Percentiles rank a stretch among this genome's conserved stretches.
Conservation (phyloP, 2,888 invertebrate genomes). For the Lucinisca nassula region DNA sequence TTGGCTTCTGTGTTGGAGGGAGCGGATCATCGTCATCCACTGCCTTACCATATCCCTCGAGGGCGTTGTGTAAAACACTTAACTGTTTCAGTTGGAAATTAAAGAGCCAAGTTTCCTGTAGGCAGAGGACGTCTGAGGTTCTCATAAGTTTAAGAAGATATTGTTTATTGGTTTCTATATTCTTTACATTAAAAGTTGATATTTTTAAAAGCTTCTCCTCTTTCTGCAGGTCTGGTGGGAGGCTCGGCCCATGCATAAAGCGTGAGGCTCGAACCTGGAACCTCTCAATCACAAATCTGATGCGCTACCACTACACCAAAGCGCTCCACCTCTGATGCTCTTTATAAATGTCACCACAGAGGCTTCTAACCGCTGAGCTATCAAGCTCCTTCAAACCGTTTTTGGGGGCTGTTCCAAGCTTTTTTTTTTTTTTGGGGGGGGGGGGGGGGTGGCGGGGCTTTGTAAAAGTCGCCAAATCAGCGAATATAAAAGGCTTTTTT, state of each 20-base stretch:
- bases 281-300: too few relatives aligned
- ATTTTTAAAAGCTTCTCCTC: conserved; percentile 4
- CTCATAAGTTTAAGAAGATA: neutral
- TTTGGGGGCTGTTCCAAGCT: too few relatives aligned
- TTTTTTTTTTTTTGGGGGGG: too few relatives aligned
- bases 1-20: neutral
- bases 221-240: neutral
- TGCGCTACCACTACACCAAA: too few relatives aligned
- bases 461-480: too few relatives aligned
- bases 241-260: conserved; percentile 1
- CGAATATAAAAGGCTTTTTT: too few relatives aligned
- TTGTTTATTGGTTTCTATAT: neutral
- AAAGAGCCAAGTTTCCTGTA: neutral
- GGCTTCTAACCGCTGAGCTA: too few relatives aligned
- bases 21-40: neutral
- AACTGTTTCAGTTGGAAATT: neutral
- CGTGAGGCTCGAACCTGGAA: too few relatives aligned
- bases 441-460: too few relatives aligned
- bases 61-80: neutral
- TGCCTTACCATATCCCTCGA: neutral
- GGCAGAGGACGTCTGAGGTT: neutral
- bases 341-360: too few relatives aligned
- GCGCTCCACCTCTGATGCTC: too few relatives aligned
- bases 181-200: neutral
- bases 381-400: too few relatives aligned